Base-by-base conservation (phyloP, 2,888 invertebrate genomes). In the Metalampra italica region DNA sequence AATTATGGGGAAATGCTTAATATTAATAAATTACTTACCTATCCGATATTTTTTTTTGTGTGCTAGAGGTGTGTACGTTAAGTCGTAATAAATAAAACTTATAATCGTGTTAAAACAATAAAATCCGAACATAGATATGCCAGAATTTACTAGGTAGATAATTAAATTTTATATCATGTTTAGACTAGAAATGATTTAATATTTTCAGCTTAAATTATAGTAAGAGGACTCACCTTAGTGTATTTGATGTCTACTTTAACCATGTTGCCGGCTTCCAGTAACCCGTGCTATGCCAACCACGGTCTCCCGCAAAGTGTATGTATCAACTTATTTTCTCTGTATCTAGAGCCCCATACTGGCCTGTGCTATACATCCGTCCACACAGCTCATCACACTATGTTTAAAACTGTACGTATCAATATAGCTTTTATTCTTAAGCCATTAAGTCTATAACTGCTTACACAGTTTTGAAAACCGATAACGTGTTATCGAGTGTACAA, bases 181-280 rank as follows among this genome's bases (percentile, higher is more conserved):
- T 2, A 22, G 3, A 22, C 22, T 22, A 2, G 22, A 22, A 22
- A 22, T 22, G 5, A 22, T 5, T 22, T 22, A 22, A 22, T 22
- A 22, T 3, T 22, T 22, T 3, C 22, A 22, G 22, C 22, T 5
- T 22, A 22, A 22, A 22, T 22, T 3, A 22, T 2, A 22, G 22
- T 22, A 3, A 22, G 34, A 39, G 36, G 3, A 51, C 71, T 54
- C 68, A 90, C 90, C 83, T 90, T 84, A 0, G 85, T 90, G 60
- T 90, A 90, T 68, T 89, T 86, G 66, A 91, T 81, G 57, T 85
- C 76, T 53, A 90, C 87, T 67, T 86, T 85, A 50, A 75, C 82
- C 90, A 90, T 90, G 52, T 68, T 83, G 55, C 46, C 40, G 29
- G 14, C 49, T 44, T 50, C n/a, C 1, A 13, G 14, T 9, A 36